Evolutionary conservation across 2,888 invertebrate genomes (phyloP), one percentile per base, ranked within the genome.

Genomic region (Dasypogon diadema): DNA sequence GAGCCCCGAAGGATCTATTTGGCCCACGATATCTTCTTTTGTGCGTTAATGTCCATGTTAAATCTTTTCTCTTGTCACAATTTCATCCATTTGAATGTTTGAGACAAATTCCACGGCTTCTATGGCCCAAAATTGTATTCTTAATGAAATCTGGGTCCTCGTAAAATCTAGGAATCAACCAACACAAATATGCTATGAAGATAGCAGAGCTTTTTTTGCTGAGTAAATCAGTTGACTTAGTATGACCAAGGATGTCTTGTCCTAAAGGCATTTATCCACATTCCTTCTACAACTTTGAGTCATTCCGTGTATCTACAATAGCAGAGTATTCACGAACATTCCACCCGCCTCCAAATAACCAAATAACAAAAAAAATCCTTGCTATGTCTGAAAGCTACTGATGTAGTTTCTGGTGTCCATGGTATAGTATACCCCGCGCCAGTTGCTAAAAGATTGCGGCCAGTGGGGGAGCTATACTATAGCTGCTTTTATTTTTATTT

Each of bases 401-500:
- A 8, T 5, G 30, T 30, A 30, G 42, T 42, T 42, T 12, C 8
- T 42, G n/a, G 42, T 42, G 42, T 8, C 12, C n/a, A 42, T 54
- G 4, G 54, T 26, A 10, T 16, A 48, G n/a, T 26, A 68, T 48
- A 46, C 48, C 65, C 65, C 65, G 24, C 46, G n/a, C 14, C 5
- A 48, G 26, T 24, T 22, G 18, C 21, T 21, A 24, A 24, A 48
- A 16, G 21, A 48, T 68, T 48, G 46, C n/a, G 65, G 48, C 65
- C 46, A 68, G 30, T 26, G 10, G 24, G n/a, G 48, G 16, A 26
- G 24, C 26, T 16, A 18, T 2, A 2, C 34, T 60, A 21, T 21
- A 26, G 34, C 63, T 34, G 22, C 42, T 46, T 65, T 65, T 42
- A 22, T 65, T 65, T 46, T 22, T 37, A 18, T 42, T 46, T 46